Conservation (phyloP, 2,888 invertebrate species). For the Lasioglossum calceatum region DNA sequence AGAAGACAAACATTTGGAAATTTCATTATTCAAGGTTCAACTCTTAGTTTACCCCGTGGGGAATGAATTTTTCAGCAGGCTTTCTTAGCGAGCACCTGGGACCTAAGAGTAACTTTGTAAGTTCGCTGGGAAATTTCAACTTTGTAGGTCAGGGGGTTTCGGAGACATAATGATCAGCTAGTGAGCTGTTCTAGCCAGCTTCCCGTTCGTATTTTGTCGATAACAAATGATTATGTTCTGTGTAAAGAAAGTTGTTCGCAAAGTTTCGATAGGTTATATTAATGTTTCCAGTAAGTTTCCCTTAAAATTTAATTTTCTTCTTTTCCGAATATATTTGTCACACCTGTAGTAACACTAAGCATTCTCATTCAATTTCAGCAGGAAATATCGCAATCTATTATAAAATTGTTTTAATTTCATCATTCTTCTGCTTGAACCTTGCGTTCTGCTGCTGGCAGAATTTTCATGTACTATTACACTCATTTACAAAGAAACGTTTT, state of each 20-base stretch:
- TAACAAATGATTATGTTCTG: neutral
- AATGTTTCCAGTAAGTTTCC: neutral
- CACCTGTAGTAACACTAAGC: too few relatives aligned
- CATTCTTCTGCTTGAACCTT: neutral
- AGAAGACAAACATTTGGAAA: conserved; percentile 3
- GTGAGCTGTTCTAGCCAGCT: neutral
- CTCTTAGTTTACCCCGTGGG: neutral
- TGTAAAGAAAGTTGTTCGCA: neutral
- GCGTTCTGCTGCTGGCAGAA: neutral
- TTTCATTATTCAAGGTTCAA: conserved; percentile 4
- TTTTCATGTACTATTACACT: neutral
- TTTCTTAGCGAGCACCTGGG: conserved; percentile 6
- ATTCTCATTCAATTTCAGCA: neutral
- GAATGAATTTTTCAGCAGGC: conserved; percentile 1
- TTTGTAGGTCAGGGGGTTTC: neutral
- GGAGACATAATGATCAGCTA: neutral
- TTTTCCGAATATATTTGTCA: neutral
- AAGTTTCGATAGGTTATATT: neutral
- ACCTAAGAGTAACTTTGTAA: neutral
- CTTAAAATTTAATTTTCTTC: neutral
- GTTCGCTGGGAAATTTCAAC: neutral
- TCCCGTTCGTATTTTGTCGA: neutral
- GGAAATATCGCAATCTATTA: neutral
- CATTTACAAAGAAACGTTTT: neutral
- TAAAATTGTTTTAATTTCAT: neutral